Evolutionary conservation across 2,888 invertebrate species (phyloP).

Genomic region (Empis livida): DNA sequence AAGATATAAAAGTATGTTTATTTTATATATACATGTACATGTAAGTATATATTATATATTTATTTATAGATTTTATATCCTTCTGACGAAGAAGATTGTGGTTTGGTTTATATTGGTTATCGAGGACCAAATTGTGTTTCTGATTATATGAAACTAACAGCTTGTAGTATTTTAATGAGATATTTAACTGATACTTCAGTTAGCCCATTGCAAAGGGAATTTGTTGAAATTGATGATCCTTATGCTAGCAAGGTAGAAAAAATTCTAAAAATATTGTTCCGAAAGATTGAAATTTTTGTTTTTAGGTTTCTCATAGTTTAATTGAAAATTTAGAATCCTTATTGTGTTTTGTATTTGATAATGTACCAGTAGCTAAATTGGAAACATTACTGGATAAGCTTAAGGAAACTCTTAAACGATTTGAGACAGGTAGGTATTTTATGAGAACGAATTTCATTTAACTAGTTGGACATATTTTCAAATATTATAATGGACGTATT

Average conservation of each 20-base stretch:
- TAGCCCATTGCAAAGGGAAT: slow-evolving; percentile 68
- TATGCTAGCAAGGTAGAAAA: slow-evolving; percentile 64
- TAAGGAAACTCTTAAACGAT: slow-evolving; percentile 35
- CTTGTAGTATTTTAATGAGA: slow-evolving; percentile 55
- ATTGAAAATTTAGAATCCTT: slow-evolving; percentile 60
- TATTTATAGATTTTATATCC: slow-evolving; percentile 33
- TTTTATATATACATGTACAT: background rate
- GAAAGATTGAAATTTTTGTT: background rate
- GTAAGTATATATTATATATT: background rate
- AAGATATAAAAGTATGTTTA: slow-evolving; percentile 38
- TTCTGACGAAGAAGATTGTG: slow-evolving; percentile 72
- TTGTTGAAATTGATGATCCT: slow-evolving; percentile 72
- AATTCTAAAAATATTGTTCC: too few relatives aligned
- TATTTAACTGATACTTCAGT: slow-evolving; percentile 81
- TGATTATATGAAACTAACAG: slow-evolving; percentile 46
- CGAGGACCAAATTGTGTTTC: slow-evolving; percentile 53
- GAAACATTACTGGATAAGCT: slow-evolving; percentile 47
- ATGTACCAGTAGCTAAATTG: slow-evolving; percentile 58
- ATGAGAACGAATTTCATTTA: background rate
- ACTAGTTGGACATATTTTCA: too few relatives aligned
- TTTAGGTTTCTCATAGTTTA: slow-evolving; percentile 28
- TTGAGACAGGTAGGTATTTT: slow-evolving; percentile 27
- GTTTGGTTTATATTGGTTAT: slow-evolving; percentile 66
- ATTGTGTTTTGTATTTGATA: slow-evolving; percentile 57
- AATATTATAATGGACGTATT: too few relatives aligned